Percentiles rank a stretch among this genome's conserved stretches.
Conservation (phyloP, 2,888 invertebrate genomes). For the Caenorhabditis sp. region DNA sequence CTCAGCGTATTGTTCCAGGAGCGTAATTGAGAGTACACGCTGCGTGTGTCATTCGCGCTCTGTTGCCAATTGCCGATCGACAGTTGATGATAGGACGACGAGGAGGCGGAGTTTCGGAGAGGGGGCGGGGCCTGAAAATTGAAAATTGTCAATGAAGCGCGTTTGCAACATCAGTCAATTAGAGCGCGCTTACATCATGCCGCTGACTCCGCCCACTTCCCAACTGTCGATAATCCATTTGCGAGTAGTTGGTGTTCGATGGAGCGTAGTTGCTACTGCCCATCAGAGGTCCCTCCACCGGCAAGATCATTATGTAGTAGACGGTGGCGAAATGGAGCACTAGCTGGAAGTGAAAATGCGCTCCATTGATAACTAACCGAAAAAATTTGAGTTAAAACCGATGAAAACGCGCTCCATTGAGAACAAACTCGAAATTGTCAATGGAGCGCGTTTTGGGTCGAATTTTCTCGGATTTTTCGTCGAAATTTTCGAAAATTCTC, state of each 20-base stretch:
- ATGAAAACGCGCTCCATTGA: background rate
- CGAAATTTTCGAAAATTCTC: background rate
- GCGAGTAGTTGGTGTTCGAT: conserved; percentile 48
- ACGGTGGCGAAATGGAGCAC: conserved; percentile 51
- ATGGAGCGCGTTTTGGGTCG: background rate
- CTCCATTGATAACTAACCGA: background rate
- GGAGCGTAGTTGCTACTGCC: conserved; percentile 21
- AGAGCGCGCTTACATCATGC: conserved; percentile 1
- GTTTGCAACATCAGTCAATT: background rate
- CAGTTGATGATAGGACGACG: conserved; percentile 30
- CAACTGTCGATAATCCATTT: conserved; percentile 36
- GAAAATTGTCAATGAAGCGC: background rate
- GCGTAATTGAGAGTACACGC: conserved; percentile 39
- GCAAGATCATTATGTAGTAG: conserved; percentile 57
- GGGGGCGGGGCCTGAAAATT: conserved; percentile 23
- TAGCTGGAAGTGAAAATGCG: conserved; percentile 36
- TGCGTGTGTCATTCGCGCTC: conserved; percentile 38
- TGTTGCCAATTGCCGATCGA: conserved; percentile 25
- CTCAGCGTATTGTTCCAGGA: conserved; percentile 50
- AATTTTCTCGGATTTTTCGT: background rate
- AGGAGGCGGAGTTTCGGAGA: conserved; percentile 15
- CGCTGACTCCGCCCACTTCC: conserved; percentile 20
- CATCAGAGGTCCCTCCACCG: conserved; percentile 5
- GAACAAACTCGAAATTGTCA: too few relatives aligned
- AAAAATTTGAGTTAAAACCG: background rate